These are phyloP conservation scores for Heliconius nattereri DNA, from an alignment of 1,140 invertebrate species.

Conservation along the genomic window DNA sequence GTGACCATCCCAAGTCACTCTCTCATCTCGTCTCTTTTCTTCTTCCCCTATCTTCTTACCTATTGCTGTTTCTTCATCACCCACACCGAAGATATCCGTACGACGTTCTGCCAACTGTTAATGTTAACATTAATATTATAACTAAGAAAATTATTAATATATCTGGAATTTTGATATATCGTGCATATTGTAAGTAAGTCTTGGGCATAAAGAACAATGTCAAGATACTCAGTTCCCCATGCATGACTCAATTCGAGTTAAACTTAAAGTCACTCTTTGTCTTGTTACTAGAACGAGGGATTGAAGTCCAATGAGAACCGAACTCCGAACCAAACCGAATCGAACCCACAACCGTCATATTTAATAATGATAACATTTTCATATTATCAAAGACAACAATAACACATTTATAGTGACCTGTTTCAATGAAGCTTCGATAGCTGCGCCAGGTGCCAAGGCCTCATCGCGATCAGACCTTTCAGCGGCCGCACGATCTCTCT, in stretches of 20 bases:
- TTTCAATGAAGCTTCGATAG: constrained; percentile 97
- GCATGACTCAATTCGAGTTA: neutral
- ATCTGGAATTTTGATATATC: no score
- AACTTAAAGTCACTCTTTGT: neutral
- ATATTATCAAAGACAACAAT: neutral
- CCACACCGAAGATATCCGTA: constrained; percentile 99
- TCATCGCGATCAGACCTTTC: constrained; percentile 76
- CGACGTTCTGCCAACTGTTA: constrained; percentile 95
- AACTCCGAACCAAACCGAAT: no score
- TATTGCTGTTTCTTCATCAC: constrained; percentile 98
- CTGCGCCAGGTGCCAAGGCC: constrained; percentile 82
- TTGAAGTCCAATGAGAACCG: neutral
- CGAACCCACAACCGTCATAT: neutral
- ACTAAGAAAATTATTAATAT: no score
- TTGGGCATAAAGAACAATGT: neutral
- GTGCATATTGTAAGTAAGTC: no score
- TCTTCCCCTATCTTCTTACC: constrained; percentile 99
- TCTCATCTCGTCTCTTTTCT: constrained; percentile 92
- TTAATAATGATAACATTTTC: no score
- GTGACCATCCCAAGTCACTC: constrained; percentile 99
- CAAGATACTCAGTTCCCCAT: neutral
- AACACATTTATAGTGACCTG: constrained; percentile 49
- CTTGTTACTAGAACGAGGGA: neutral
- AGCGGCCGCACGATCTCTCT: constrained; percentile 87
- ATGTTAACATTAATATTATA: neutral